Conservation (phyloP, 2,113 vertebrate genomes). For the Perca fluviatilis region DNA sequence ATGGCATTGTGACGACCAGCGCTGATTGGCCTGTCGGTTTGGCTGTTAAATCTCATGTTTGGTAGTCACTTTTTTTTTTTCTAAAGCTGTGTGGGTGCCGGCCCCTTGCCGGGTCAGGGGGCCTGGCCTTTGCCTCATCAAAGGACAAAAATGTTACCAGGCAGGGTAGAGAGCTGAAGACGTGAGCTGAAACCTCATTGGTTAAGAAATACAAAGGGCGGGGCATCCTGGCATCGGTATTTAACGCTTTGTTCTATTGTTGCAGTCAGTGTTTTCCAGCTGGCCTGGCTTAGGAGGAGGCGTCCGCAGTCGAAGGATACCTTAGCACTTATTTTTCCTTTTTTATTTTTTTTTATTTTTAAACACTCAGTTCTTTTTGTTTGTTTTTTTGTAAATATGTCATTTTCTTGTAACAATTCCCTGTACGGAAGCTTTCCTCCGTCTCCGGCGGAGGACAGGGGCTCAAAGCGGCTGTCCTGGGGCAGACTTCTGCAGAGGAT, state of each 20-base stretch:
- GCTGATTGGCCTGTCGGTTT: background rate
- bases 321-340: conserved; percentile 30
- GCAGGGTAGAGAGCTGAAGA: conserved; percentile 87
- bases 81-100: background rate
- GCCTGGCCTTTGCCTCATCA: conserved; percentile 24
- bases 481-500: conserved; percentile 80
- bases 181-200: conserved; percentile 89
- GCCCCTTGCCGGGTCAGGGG: background rate
- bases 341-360: too few relatives aligned
- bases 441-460: conserved; percentile 63
- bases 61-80: background rate
- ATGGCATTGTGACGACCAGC: too few relatives aligned
- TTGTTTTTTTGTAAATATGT: conserved; percentile 52
- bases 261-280: conserved; percentile 54
- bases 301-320: background rate
- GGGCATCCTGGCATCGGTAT: conserved; percentile 25
- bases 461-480: conserved; percentile 79
- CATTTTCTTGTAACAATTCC: conserved; percentile 61
- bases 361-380: background rate
- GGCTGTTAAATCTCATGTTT: background rate
- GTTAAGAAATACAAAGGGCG: conserved; percentile 65
- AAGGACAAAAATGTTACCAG: conserved; percentile 81
- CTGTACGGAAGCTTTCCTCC: conserved; percentile 71
- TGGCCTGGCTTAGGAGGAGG: conserved; percentile 42
- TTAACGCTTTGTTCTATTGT: conserved; percentile 79